Evolutionary conservation across 2,797 vertebrate genomes (phyloP).

Genomic region (Peromyscus aztecus): DNA sequence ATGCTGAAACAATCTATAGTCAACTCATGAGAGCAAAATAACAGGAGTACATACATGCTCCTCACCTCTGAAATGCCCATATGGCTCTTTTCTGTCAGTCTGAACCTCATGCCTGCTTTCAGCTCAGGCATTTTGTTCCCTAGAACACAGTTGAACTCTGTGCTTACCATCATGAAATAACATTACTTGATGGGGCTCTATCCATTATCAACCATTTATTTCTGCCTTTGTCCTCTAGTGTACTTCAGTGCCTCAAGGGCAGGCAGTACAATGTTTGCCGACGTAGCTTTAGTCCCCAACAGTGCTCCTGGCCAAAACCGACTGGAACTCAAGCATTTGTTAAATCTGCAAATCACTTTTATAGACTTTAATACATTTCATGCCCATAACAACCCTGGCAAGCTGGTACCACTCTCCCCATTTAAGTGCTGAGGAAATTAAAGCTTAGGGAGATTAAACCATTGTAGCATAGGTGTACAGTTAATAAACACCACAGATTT

Average conservation of each 20-base stretch:
- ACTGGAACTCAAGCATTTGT: not conserved
- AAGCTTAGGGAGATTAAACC: slow-evolving; percentile 38
- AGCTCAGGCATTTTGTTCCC: not conserved
- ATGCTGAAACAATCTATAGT: not conserved
- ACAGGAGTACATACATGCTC: not conserved
- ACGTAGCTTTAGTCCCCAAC: not conserved
- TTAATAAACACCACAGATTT: slow-evolving; percentile 43
- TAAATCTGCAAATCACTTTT: slow-evolving; percentile 36
- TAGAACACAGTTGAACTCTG: not conserved
- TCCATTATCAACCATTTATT: not conserved
- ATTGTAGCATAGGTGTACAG: not conserved
- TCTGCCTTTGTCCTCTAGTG: not conserved
- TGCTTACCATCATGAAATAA: not conserved
- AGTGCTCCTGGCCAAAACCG: not conserved
- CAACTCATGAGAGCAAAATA: not conserved
- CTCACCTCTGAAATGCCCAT: not conserved
- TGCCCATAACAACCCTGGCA: not conserved
- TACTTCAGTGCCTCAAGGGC: not conserved
- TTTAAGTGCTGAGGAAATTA: slow-evolving; percentile 57
- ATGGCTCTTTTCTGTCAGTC: not conserved
- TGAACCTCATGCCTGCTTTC: not conserved
- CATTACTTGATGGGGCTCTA: not conserved
- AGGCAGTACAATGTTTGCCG: not conserved
- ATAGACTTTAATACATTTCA: not conserved
- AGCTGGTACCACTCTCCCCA: not conserved